Evolutionary conservation across 2,888 invertebrate species (phyloP), one percentile per base, ranked within the genome.

Genomic region (Tethea ocularis): DNA sequence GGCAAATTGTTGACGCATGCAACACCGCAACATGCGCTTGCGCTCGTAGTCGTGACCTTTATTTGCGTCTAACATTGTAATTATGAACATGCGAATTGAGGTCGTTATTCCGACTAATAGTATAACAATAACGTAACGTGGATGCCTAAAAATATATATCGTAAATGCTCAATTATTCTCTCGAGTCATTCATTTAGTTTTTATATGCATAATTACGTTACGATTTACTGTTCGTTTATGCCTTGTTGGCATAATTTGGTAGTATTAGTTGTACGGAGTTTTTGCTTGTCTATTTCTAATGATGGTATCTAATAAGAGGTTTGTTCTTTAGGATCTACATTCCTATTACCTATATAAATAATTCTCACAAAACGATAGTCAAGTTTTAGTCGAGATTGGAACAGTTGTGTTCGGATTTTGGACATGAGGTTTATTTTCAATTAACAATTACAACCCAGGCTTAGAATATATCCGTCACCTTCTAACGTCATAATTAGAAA

Each of bases 1-100:
- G 58, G 46, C 22, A 55, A 51, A 51, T 63, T 52, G 52, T 26
- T 24, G 52, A n/a, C 11, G 56, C 62, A 57, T 61, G 55, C 15
- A 54, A 56, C 51, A 51, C 56, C 33, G 57, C 51, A 52, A 53
- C 6, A 5, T 26, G 29, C 23, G 53, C 51, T 36, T 61, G 60
- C 51, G 63, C 41, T 33, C 63, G 51, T 29, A 72, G 62, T 63
- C 74, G 69, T 67, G 74, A 72, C 71, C 68, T 72, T 66, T 61
- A 60, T 26, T 55, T 58, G 26, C 52, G 51, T 20, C 26, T 36
- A 15, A 22, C 38, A 57, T 53, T 55, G 60, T 64, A 64, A 66
- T 56, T 58, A 57, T 51, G 46, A 24, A 62, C 67, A 68, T 60
- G 62, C 41, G 52, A 59, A 62, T 67, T 61, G 59, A 62, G 68